Evolutionary conservation across 2,888 invertebrate species (phyloP).

Genomic region (Hololepta plana): DNA sequence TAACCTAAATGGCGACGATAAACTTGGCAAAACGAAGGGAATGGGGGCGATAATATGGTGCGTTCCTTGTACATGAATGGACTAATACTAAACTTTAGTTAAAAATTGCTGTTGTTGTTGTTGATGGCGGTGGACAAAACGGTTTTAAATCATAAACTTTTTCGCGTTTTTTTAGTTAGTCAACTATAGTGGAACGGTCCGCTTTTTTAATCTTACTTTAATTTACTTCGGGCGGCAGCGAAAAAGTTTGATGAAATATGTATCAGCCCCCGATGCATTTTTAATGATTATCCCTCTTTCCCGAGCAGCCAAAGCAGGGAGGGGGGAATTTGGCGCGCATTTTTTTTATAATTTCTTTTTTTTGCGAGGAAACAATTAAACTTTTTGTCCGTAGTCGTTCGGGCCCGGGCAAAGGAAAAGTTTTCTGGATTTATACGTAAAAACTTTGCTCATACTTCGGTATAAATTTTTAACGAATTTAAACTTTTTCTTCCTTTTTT

Average conservation of each 20-base stretch:
- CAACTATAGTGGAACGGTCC: too few relatives aligned
- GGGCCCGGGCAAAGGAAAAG: conserved; percentile 9
- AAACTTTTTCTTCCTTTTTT: conserved; percentile 18
- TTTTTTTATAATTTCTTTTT: conserved; percentile 8
- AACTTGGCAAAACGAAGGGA: too few relatives aligned
- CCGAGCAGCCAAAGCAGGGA: too few relatives aligned
- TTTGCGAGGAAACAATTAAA: conserved; percentile 16
- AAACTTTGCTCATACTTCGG: conserved; percentile 17
- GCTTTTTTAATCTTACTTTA: conserved; percentile 8
- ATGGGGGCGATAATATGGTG: too few relatives aligned
- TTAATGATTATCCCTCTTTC: conserved; percentile 16
- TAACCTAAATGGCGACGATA: too few relatives aligned
- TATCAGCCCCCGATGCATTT: conserved; percentile 16
- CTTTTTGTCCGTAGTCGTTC: conserved; percentile 12
- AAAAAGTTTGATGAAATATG: conserved; percentile 14
- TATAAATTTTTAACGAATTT: conserved; percentile 26
- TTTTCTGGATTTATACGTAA: conserved; percentile 13
- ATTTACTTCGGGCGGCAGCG: conserved; percentile 8
- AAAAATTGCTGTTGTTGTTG: too few relatives aligned
- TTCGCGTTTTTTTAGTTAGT: too few relatives aligned
- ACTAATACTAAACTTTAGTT: too few relatives aligned
- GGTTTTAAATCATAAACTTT: too few relatives aligned
- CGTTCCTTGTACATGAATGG: too few relatives aligned
- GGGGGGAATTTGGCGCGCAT: too few relatives aligned
- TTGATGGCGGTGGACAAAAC: too few relatives aligned